These are phyloP conservation scores for Poeciliopsis infans DNA, from an alignment of 2,797 vertebrate species.

Conservation along the genomic window DNA sequence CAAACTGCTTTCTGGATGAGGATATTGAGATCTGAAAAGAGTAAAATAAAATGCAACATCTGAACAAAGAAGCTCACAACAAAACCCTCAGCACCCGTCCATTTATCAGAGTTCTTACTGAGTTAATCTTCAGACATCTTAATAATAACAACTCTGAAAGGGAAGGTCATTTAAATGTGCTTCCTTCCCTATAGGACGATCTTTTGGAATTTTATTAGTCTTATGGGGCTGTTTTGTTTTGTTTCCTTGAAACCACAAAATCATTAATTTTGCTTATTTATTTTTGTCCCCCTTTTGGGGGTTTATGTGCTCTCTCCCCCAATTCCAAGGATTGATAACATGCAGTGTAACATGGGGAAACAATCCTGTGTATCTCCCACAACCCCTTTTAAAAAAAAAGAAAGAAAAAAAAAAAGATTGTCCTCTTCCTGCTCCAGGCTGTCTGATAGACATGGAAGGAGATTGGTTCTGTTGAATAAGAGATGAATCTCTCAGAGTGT, in stretches of 20 bases:
- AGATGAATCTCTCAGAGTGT: conserved; percentile 77
- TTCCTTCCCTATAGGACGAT: conserved; percentile 32
- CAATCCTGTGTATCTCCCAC: conserved; percentile 48
- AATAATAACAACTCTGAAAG: conserved; percentile 40
- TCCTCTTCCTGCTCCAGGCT: conserved; percentile 58
- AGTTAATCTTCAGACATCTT: conserved; percentile 56
- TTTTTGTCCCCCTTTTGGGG: conserved; percentile 24
- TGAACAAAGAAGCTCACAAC: conserved; percentile 14
- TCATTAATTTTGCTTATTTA: conserved; percentile 52
- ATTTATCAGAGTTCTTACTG: conserved; percentile 32
- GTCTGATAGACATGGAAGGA: conserved; percentile 75
- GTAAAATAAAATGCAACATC: conserved; percentile 17
- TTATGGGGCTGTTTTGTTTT: conserved; percentile 38
- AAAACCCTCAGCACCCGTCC: conserved; percentile 12
- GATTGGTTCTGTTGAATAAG: conserved; percentile 82
- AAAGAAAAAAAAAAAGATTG: conserved; percentile 37
- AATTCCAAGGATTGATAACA: conserved; percentile 72
- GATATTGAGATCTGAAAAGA: conserved; percentile 41
- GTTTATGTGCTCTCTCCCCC: conserved; percentile 45
- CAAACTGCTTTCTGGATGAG: conserved; percentile 41
- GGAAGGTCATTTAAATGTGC: conserved; percentile 33
- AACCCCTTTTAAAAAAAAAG: conserved; percentile 54
- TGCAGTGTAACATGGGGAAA: conserved; percentile 60
- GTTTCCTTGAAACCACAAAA: conserved; percentile 55
- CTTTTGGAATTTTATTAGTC: conserved; percentile 37